Conservation (phyloP, 2,113 vertebrate species). For the Cyprinus carpio region DNA sequence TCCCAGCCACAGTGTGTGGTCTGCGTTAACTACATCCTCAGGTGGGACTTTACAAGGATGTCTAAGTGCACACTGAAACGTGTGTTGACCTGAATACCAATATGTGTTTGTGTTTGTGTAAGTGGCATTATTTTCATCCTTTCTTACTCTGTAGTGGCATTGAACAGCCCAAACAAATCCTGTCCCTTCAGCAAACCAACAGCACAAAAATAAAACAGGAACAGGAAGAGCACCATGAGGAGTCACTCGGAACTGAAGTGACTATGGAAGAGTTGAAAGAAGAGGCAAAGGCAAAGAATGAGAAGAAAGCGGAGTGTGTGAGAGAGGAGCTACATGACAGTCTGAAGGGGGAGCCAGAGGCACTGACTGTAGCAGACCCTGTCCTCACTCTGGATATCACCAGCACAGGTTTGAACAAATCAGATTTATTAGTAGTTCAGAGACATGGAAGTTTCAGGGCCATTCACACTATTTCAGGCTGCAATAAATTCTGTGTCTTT, state of each 20-base stretch:
- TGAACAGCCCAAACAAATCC: conserved; percentile 88
- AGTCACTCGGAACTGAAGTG: conserved; percentile 52
- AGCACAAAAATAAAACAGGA: conserved; percentile 71
- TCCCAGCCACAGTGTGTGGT: conserved; percentile 98
- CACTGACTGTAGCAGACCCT: conserved; percentile 88
- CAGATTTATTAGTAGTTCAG: not conserved
- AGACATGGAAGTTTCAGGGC: not conserved
- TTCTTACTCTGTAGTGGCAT: conserved; percentile 80
- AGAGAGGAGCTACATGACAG: conserved; percentile 42
- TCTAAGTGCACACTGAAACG: not conserved
- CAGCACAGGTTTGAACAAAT: conserved; percentile 75
- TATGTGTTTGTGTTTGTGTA: not conserved
- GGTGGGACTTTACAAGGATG: conserved; percentile 72
- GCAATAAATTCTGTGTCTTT: not conserved
- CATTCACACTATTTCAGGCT: not conserved
- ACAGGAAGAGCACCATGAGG: conserved; percentile 61
- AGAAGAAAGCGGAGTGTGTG: conserved; percentile 55
- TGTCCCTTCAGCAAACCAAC: conserved; percentile 93
- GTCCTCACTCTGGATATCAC: conserved; percentile 90
- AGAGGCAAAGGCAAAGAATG: conserved; percentile 65
- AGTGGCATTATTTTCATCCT: not conserved
- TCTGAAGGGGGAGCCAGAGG: conserved; percentile 88
- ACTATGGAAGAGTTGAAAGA: not conserved
- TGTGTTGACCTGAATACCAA: not conserved
- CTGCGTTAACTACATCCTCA: conserved; percentile 96